Base-by-base conservation (phyloP, 2,888 invertebrate genomes). In the Diachrysia chrysitis region DNA sequence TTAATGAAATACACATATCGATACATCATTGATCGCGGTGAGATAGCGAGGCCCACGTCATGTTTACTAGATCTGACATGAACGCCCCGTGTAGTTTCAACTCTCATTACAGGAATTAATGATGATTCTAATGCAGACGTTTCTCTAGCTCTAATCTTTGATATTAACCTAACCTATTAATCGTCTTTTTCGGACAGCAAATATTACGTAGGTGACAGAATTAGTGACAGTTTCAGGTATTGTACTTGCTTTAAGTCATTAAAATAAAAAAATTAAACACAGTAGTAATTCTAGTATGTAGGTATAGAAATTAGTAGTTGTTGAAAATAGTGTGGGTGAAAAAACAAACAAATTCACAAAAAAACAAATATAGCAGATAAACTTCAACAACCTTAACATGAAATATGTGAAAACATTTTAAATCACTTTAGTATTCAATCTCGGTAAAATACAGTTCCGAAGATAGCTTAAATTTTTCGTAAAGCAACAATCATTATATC, bases 21-120 rank as follows among this genome's bases (percentile, higher is more conserved):
- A 92, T 91, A 88, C 90, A 92, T 92, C 91, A 92, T 89, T 87
- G 92, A 91, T 91, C 87, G 91, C 88, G 90, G 87, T 84, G 87
- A 85, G 92, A 92, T 91, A 90, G 90, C 88, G 83, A 78, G 80
- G 82, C 83, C 76, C 83, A 81, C 84, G 90, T 92, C 91, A 90
- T 92, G 91, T 92, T 92, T 90, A 92, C 90, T 90, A 91, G 87
- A 87, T 85, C 84, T 80, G 87, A 92, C 91, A 90, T 86, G 89
- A 89, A 87, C 86, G 88, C 86, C 83, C 88, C 86, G 83, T 88
- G 90, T 90, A 87, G 85, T 82, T 87, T 84, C 84, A 83, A 83
- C 86, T 89, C 89, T 89, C 89, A 91, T 91, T 90, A 91, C 83
- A 69, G 69, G 81, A 83, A 90, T 91, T 90, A 89, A 91, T 89